A percentile compares a stretch with the other conserved stretches of the same genome.
These are phyloP conservation scores for Meteorus sp. DNA, from an alignment of 1,140 invertebrate species.

Conservation along the genomic window DNA sequence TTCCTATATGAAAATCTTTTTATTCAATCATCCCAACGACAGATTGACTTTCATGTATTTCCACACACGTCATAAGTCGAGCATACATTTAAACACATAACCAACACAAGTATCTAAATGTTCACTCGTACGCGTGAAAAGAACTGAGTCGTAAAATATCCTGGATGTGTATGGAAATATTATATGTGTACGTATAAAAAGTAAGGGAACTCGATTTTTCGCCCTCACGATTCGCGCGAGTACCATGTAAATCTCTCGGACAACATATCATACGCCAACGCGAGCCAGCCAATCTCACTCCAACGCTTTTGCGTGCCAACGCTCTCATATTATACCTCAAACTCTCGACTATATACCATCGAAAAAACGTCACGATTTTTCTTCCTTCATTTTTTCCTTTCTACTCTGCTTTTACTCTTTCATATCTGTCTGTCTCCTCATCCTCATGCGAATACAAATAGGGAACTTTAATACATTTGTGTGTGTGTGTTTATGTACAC, in stretches of 20 bases:
- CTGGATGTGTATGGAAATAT: too few species aligned
- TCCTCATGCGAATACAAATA: conserved; percentile 34
- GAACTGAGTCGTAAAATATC: conserved; percentile 9
- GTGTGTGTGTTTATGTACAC: too few species aligned
- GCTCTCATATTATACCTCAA: conserved; percentile 25
- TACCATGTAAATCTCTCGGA: conserved; percentile 53
- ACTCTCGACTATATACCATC: conserved; percentile 31
- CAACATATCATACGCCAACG: conserved; percentile 49
- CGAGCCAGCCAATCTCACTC: conserved; percentile 26
- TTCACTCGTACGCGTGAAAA: too few species aligned
- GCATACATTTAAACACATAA: too few species aligned
- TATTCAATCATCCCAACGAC: too few species aligned
- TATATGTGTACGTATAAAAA: conserved; percentile 31
- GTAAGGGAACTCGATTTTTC: conserved; percentile 45
- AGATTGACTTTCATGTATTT: too few species aligned
- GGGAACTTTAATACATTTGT: too few species aligned
- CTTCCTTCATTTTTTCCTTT: too few species aligned
- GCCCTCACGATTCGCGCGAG: conserved; percentile 43
- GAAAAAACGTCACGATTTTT: conserved; percentile 23
- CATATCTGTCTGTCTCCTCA: conserved; percentile 13
- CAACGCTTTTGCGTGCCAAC: conserved; percentile 3
- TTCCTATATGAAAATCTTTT: too few species aligned
- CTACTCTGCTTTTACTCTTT: too few species aligned
- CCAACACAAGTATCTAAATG: too few species aligned
- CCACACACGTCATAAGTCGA: too few species aligned